Conservation (phyloP, 2,888 invertebrate genomes). For the Mesorhabditis belari region DNA sequence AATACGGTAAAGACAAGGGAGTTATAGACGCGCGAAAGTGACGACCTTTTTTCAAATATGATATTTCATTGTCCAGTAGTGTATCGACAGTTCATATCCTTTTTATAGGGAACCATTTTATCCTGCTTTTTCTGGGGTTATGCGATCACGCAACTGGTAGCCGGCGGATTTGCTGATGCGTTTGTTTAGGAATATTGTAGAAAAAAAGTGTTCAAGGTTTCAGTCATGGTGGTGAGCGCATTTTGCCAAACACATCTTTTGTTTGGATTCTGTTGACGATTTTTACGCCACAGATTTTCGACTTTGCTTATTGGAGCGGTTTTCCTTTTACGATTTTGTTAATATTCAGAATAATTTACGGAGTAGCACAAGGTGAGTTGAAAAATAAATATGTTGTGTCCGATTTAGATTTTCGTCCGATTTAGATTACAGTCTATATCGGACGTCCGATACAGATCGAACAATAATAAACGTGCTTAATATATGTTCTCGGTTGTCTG, state of each 20-base stretch:
- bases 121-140: constrained; percentile 73
- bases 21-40: no score
- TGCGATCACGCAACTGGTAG: constrained; percentile 62
- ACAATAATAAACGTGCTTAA: no score
- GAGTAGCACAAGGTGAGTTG: constrained; percentile 61
- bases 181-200: background rate
- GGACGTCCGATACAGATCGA: no score
- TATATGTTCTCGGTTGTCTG: no score
- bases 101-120: constrained; percentile 62
- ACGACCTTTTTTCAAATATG: no score
- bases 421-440: no score
- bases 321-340: constrained; percentile 61
- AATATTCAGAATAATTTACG: constrained; percentile 63
- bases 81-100: background rate
- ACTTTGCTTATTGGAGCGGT: constrained; percentile 58
- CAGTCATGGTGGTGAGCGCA: constrained; percentile 63
- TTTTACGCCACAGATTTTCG: constrained; percentile 48
- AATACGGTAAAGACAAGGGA: no score
- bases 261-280: constrained; percentile 51
- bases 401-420: no score
- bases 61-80: no score
- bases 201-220: background rate
- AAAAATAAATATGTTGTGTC: background rate
- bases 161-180: constrained; percentile 57
- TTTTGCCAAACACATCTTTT: constrained; percentile 63